A percentile compares a stretch with the other conserved stretches of the same genome.
Evolutionary conservation across 2,113 vertebrate genomes (phyloP).

Genomic region (Aplodontia rufa): DNA sequence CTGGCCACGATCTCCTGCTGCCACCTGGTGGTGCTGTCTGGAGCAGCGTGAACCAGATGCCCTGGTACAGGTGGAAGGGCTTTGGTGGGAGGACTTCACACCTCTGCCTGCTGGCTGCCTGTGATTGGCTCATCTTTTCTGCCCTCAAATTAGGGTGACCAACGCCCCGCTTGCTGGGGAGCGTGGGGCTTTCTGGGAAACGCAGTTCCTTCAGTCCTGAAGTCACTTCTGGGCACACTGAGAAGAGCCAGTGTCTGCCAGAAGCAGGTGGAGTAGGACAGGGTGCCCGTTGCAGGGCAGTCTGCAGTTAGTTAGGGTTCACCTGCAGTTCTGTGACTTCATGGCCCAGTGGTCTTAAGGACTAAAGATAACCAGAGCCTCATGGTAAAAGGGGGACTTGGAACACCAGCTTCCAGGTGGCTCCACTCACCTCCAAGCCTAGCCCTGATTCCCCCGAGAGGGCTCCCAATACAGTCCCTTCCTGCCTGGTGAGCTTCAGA

Average conservation of each 20-base stretch:
- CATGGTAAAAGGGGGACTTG: background rate
- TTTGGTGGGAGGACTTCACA: fast-evolving
- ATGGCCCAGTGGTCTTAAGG: fast-evolving
- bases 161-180: fast-evolving
- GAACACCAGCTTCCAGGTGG: background rate
- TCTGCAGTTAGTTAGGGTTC: background rate
- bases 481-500: background rate
- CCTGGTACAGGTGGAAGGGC: too few relatives aligned
- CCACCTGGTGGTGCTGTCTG: background rate
- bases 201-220: fast-evolving
- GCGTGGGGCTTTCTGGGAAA: fast-evolving
- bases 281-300: fast-evolving
- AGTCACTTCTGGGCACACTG: background rate
- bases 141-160: background rate
- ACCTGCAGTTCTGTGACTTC: too few relatives aligned
- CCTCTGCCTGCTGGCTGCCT: fast-evolving
- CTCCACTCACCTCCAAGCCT: background rate
- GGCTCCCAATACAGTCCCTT: background rate
- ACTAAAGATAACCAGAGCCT: fast-evolving
- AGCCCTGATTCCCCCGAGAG: too few relatives aligned
- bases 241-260: fast-evolving
- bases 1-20: background rate
- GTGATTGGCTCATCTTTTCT: fast-evolving
- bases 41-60: background rate
- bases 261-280: fast-evolving